Conservation (phyloP, 1,140 invertebrate genomes). For the Zaprionus vittiger region DNA sequence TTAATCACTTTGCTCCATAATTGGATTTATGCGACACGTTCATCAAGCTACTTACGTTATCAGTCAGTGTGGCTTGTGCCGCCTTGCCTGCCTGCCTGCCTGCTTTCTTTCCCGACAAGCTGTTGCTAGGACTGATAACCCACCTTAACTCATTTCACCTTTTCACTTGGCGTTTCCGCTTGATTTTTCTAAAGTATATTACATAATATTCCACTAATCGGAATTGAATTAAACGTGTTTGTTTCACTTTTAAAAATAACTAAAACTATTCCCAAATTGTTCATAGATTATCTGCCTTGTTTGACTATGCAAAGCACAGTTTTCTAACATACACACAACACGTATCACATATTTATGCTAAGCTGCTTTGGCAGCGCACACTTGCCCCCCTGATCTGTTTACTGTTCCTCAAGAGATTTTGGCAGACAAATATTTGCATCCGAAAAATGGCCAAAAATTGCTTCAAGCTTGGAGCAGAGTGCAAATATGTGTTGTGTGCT, state of each 20-base stretch:
- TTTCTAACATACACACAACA: too few relatives aligned
- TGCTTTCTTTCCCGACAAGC: not conserved
- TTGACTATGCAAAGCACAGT: not conserved
- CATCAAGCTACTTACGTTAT: constrained; percentile 24
- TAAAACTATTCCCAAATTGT: not conserved
- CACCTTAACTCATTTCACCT: constrained; percentile 8
- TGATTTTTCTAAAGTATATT: not conserved
- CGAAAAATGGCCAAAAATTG: constrained; percentile 1
- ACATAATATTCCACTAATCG: not conserved
- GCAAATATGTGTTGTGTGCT: constrained; percentile 33
- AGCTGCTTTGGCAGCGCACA: not conserved
- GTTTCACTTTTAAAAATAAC: too few relatives aligned
- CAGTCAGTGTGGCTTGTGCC: constrained; percentile 6
- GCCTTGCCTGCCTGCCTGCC: not conserved
- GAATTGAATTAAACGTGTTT: not conserved
- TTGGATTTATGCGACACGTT: constrained; percentile 36
- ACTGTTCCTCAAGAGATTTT: not conserved
- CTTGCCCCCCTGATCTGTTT: too few relatives aligned
- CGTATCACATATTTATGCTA: not conserved
- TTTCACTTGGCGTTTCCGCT: constrained; percentile 38
- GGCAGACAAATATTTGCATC: constrained; percentile 1
- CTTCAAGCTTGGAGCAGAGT: constrained; percentile 15
- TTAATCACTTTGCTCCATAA: constrained; percentile 38
- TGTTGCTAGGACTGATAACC: constrained; percentile 37
- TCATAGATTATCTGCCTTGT: not conserved